Conservation (phyloP, 2,113 vertebrate genomes). For the Catharus bicknelli region DNA sequence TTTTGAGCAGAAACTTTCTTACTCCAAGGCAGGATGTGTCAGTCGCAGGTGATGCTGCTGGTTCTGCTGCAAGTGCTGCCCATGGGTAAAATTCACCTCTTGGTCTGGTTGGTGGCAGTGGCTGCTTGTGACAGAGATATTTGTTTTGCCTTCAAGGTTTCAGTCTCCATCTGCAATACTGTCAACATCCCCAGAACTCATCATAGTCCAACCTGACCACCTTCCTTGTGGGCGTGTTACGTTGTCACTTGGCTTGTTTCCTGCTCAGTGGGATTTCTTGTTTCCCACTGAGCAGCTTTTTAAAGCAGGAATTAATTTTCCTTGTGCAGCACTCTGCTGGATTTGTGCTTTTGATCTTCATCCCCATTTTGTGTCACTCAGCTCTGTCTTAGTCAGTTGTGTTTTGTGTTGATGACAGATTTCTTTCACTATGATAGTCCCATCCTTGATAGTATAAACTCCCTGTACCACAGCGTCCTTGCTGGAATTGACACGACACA, state of each 20-base stretch:
- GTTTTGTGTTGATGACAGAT: background rate
- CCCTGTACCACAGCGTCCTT: background rate
- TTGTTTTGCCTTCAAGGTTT: background rate
- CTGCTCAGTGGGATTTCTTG: background rate
- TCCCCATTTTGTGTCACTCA: fast-evolving
- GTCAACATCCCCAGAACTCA: background rate
- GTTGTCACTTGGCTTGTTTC: background rate
- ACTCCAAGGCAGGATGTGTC: background rate
- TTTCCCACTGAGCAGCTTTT: background rate
- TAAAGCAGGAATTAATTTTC: background rate
- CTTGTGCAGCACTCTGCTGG: background rate
- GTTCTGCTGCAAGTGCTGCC: background rate
- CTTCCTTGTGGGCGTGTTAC: background rate
- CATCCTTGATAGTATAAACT: background rate
- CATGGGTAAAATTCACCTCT: background rate
- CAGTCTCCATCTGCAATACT: background rate
- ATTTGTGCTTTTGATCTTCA: background rate
- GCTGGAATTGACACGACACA: background rate
- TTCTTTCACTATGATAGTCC: background rate
- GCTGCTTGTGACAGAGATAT: background rate
- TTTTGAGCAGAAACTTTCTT: background rate
- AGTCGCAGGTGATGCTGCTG: background rate
- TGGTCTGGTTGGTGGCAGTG: background rate
- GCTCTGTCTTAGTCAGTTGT: background rate
- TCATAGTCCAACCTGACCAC: fast-evolving